Base-by-base conservation (phyloP, 2,888 invertebrate genomes). In the Dynastes tityus region DNA sequence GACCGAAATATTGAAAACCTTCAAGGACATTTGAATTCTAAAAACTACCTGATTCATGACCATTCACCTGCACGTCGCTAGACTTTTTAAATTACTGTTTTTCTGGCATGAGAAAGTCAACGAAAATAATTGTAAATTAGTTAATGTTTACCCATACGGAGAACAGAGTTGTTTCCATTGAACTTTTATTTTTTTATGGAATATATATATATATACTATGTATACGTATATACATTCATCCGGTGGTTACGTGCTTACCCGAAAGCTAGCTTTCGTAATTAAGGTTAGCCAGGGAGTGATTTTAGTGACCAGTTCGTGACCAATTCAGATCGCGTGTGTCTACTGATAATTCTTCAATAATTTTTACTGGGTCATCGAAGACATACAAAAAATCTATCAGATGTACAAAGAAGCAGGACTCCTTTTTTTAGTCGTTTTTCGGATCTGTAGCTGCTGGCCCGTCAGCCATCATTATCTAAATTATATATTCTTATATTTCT, bases 341-440 rank as follows among this genome's bases (percentile, higher is more conserved):
- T 83, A 79, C 83, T 82, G 82, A 84, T 85, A 84, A 86, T 86
- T 86, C 83, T 83, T 84, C 85, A 85, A 86, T 86, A 85, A 86
- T 87, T 86, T 85, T 86, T 84, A 85, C 81, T 85, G 84, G 86
- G 86, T 86, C 86, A 86, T 85, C 85, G 84, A 83, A 84, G 85
- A 84, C 84, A 58, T 58, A 85, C 84, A 85, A 85, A 86, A 84
- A 81, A 81, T 61, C 61, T 74, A 80, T 80, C 58, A 77, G 79
- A 82, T 81, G 81, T 81, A 79, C 80, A 81, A 80, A 81, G 79
- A 79, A 79, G 81, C 78, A 79, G 76, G 82, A 83, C 9, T 82
- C 83, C 84, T 84, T 85, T 84, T 82, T 82, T 82, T 82, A 77
- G 77, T 85, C 81, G 80, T 80, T 80, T 80, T 67, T 83, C 32